Percentiles rank a stretch among this genome's conserved stretches.
phyloP scores from a whole-genome alignment of 1,140 invertebrate genomes.

The Zaprionus africanus region DNA sequence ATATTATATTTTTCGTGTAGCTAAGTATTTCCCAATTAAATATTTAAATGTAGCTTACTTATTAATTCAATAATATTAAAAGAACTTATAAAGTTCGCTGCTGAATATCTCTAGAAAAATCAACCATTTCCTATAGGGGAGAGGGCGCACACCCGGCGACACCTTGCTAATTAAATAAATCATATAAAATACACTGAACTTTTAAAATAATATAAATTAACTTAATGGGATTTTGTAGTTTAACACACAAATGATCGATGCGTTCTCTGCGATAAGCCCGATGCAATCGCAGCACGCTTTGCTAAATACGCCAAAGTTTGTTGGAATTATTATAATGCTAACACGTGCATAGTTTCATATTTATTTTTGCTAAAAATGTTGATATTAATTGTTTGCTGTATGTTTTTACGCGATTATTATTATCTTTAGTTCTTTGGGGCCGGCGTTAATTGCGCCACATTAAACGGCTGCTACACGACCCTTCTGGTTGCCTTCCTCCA shows the following conservation, averaged over 20 bases:
- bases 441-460: constrained; percentile 66
- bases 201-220: constrained; percentile 1
- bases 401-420: not conserved
- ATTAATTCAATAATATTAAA: not conserved
- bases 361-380: constrained; percentile 30
- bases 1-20: not conserved
- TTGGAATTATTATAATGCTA: constrained; percentile 31
- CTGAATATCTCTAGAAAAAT: not conserved
- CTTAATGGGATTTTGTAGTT: constrained; percentile 6
- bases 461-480: constrained; percentile 45
- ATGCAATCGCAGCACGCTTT: constrained; percentile 6
- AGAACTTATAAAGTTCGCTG: not conserved
- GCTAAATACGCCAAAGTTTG: constrained; percentile 26
- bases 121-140: not conserved
- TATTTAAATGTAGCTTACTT: not conserved
- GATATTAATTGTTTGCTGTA: not conserved
- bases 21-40: not conserved
- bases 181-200: not conserved
- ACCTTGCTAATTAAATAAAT: constrained; percentile 4
- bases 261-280: not conserved
- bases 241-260: not conserved
- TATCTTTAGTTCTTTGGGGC: constrained; percentile 18
- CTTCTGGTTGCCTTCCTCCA: constrained; percentile 35
- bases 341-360: constrained; percentile 37
- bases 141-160: not conserved